Conservation (phyloP, 2,113 vertebrate species). For the Emydocephalus ijimae region DNA sequence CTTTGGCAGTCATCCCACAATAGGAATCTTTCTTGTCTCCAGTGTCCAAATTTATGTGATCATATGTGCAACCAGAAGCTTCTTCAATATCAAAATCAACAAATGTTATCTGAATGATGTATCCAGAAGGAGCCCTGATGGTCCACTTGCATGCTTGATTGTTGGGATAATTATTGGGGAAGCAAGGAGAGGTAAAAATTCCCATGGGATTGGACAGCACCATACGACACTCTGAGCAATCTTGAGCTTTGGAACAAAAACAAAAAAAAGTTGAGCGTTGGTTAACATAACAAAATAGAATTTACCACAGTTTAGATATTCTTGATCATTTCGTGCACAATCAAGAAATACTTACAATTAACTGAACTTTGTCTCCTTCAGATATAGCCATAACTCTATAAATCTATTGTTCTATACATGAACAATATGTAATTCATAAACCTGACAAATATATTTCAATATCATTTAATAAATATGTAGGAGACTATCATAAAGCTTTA, state of each 20-base stretch:
- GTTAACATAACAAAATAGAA: neutral
- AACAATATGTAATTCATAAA: neutral
- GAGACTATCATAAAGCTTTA: neutral
- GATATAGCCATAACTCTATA: neutral
- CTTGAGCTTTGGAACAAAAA: constrained; percentile 69
- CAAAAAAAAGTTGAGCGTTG: constrained; percentile 32
- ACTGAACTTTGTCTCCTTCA: neutral
- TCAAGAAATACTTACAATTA: neutral
- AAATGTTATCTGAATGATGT: constrained; percentile 90
- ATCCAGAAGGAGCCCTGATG: constrained; percentile 86
- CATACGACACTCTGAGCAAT: constrained; percentile 81
- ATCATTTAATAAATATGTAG: neutral
- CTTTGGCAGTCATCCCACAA: constrained; percentile 90
- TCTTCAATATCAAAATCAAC: constrained; percentile 95
- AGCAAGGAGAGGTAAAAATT: constrained; percentile 88
- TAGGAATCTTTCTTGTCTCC: constrained; percentile 79
- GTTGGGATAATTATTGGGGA: constrained; percentile 86
- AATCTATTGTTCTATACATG: neutral
- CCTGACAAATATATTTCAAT: neutral
- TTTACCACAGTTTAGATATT: neutral
- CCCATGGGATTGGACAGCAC: constrained; percentile 77
- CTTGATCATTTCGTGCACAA: neutral
- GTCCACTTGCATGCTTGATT: constrained; percentile 84
- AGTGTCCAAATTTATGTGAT: constrained; percentile 80
- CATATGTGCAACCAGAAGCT: constrained; percentile 90